Evolutionary conservation across 2,888 invertebrate species (phyloP).

Genomic region (Mimachlamys varia): DNA sequence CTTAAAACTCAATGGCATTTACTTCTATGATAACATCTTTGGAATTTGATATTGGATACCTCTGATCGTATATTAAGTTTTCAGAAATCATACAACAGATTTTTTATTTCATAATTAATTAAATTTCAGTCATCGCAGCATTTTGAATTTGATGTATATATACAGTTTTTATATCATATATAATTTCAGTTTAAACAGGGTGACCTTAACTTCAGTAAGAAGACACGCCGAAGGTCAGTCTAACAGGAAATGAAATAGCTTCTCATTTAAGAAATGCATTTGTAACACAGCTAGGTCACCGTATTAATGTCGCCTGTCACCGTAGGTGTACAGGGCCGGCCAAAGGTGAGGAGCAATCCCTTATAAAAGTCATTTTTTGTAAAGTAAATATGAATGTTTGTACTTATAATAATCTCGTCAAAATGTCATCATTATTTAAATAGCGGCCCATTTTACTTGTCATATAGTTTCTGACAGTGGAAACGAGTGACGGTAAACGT

Average conservation of each 20-base stretch:
- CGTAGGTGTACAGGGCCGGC: neutral
- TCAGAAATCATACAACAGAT: too few relatives aligned
- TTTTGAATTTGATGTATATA: too few relatives aligned
- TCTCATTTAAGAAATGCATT: conserved; percentile 21
- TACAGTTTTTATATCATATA: too few relatives aligned
- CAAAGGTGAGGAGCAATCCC: neutral
- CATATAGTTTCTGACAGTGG: neutral
- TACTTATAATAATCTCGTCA: neutral
- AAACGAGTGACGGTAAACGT: neutral
- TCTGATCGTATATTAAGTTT: too few relatives aligned
- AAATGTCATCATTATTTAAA: conserved; percentile 33
- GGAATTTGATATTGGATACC: too few relatives aligned
- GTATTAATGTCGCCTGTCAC: neutral
- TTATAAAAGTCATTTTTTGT: conserved; percentile 12
- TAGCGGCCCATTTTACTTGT: neutral
- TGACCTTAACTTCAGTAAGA: neutral
- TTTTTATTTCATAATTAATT: too few relatives aligned
- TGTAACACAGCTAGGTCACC: neutral
- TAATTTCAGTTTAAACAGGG: neutral
- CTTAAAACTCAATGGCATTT: too few relatives aligned
- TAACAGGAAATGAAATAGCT: conserved; percentile 11
- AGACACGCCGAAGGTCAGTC: neutral
- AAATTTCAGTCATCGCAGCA: too few relatives aligned
- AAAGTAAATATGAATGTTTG: neutral
- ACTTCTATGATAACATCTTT: too few relatives aligned